Conservation (phyloP, 2,888 invertebrate genomes). For the Cerceris rybyensis region DNA sequence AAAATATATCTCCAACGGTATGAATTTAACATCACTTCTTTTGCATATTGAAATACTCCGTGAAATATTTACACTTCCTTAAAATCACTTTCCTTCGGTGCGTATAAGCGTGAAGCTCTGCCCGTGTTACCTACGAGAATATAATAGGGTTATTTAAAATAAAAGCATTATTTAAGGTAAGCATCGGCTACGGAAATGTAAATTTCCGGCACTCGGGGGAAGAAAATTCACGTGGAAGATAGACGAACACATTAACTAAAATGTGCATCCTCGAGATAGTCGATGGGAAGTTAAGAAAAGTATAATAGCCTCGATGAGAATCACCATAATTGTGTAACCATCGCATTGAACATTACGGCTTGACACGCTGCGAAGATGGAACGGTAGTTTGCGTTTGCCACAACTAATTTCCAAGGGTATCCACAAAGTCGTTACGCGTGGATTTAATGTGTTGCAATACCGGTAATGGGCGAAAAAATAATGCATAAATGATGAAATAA, state of each 20-base stretch:
- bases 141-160: neutral
- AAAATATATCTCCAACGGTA: too few species aligned
- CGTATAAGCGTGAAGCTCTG: too few species aligned
- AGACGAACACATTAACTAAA: constrained; percentile 55
- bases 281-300: constrained; percentile 21
- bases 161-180: constrained; percentile 3
- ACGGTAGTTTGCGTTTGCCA: constrained; percentile 3
- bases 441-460: constrained; percentile 9
- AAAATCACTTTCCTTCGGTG: too few species aligned
- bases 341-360: constrained; percentile 28
- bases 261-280: constrained; percentile 40
- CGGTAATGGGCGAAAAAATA: neutral
- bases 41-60: too few species aligned
- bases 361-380: constrained; percentile 22
- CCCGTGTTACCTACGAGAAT: neutral
- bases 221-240: constrained; percentile 14
- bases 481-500: neutral
- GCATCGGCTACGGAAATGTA: constrained; percentile 61
- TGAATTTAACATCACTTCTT: too few species aligned
- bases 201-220: constrained; percentile 37
- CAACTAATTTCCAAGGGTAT: constrained; percentile 19
- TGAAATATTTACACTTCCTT: too few species aligned
- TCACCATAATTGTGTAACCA: constrained; percentile 50
- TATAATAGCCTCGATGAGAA: constrained; percentile 39
- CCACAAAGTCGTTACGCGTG: constrained; percentile 21